Evolutionary conservation across 2,888 invertebrate species (phyloP).

Genomic region (Tineola bisselliella): DNA sequence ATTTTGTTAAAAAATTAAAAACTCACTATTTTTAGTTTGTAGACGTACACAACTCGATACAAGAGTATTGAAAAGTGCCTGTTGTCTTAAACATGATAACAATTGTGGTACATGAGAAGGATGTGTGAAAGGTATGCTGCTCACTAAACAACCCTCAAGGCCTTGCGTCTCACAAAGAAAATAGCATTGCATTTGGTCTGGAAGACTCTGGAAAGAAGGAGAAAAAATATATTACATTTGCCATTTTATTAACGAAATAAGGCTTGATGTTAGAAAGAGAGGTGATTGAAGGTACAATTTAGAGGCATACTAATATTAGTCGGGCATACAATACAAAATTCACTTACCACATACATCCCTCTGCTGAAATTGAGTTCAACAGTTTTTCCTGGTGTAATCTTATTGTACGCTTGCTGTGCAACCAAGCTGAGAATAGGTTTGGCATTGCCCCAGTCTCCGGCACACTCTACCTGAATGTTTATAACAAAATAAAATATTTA

Average conservation of each 20-base stretch:
- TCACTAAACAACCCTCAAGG: slow-evolving; percentile 77
- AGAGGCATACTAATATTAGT: too few relatives aligned
- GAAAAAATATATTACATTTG: too few relatives aligned
- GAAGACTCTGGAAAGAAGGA: slow-evolving; percentile 79
- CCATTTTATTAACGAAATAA: too few relatives aligned
- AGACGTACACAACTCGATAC: slow-evolving; percentile 89
- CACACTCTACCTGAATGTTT: slow-evolving; percentile 47
- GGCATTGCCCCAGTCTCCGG: slow-evolving; percentile 51
- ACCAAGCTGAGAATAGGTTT: slow-evolving; percentile 80
- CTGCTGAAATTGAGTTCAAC: slow-evolving; percentile 78
- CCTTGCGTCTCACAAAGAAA: slow-evolving; percentile 86
- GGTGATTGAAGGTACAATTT: too few relatives aligned
- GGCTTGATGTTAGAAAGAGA: too few relatives aligned
- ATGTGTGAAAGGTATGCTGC: slow-evolving; percentile 91
- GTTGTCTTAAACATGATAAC: slow-evolving; percentile 84
- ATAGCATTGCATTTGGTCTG: slow-evolving; percentile 94
- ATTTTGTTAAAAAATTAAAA: not conserved
- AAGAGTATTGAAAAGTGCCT: slow-evolving; percentile 90
- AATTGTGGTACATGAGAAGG: slow-evolving; percentile 92
- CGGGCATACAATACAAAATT: not conserved
- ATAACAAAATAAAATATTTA: slow-evolving; percentile 39
- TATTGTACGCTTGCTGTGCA: slow-evolving; percentile 80
- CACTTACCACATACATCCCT: slow-evolving; percentile 85
- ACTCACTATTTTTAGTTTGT: slow-evolving; percentile 77
- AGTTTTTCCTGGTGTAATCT: slow-evolving; percentile 53